A percentile compares a stretch with the other conserved stretches of the same genome.
Evolutionary conservation across 1,140 invertebrate genomes (phyloP).

Genomic region (Drosophila melanica): DNA sequence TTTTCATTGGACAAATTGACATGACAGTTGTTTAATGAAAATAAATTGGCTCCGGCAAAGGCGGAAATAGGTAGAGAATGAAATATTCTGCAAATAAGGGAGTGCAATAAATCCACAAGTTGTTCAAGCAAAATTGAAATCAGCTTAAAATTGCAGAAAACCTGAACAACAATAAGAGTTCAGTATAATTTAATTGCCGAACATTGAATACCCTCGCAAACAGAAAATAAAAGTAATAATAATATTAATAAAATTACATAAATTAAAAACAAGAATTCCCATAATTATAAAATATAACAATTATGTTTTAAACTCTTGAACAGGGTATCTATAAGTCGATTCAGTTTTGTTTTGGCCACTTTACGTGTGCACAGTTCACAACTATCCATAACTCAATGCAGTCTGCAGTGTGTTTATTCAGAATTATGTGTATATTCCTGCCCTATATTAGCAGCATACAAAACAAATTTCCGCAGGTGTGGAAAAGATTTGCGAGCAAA

Average conservation of each 20-base stretch:
- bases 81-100: neutral
- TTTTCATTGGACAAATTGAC: slow-evolving; percentile 41
- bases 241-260: too few species aligned
- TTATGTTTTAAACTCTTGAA: too few species aligned
- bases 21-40: slow-evolving; percentile 40
- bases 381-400: neutral
- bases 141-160: neutral
- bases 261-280: too few species aligned
- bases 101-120: slow-evolving; percentile 21
- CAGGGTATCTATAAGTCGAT: too few species aligned
- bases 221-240: too few species aligned
- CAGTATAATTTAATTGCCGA: neutral
- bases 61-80: neutral
- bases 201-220: too few species aligned
- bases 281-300: too few species aligned
- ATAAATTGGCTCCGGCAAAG: slow-evolving; percentile 13
- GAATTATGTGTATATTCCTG: slow-evolving; percentile 7
- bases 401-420: neutral
- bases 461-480: neutral
- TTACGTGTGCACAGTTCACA: neutral
- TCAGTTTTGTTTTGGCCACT: neutral
- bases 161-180: neutral
- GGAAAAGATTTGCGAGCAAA: slow-evolving; percentile 1
- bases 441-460: slow-evolving; percentile 2
- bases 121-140: neutral